A percentile compares a stretch with the other conserved stretches of the same genome.
phyloP scores from a whole-genome alignment of 2,888 invertebrate species.

The Thereva nobilitata region DNA sequence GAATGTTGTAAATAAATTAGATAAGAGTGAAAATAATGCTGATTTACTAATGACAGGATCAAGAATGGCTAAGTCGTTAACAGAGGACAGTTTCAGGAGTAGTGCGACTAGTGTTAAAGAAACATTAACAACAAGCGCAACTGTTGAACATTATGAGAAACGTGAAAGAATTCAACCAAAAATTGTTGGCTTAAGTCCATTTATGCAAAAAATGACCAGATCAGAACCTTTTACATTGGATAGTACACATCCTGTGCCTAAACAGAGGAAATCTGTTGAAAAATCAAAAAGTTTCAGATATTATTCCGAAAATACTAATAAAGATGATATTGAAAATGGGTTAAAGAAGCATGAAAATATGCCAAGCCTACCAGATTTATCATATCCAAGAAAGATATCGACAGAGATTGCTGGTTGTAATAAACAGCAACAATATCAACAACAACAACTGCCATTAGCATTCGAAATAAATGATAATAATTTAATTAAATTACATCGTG shows the following conservation, averaged over 20 bases:
- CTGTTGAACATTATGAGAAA: constrained; percentile 51
- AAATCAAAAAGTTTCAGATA: constrained; percentile 75
- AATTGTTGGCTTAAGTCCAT: constrained; percentile 61
- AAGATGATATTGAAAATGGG: constrained; percentile 29
- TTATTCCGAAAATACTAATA: constrained; percentile 58
- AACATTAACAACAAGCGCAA: constrained; percentile 15
- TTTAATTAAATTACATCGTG: constrained; percentile 44
- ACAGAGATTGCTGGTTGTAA: not conserved
- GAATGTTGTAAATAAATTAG: too few species aligned
- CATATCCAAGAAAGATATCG: constrained; percentile 32
- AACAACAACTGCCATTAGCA: constrained; percentile 44
- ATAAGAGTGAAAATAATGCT: not conserved
- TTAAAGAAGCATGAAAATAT: constrained; percentile 47
- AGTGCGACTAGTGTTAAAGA: not conserved
- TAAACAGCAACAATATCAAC: not conserved
- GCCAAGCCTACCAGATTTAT: constrained; percentile 56
- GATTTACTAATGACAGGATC: constrained; percentile 1
- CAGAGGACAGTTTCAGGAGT: constrained; percentile 53
- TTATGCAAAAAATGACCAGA: constrained; percentile 62
- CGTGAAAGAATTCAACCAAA: constrained; percentile 52
- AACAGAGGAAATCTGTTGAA: constrained; percentile 64
- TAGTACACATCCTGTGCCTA: constrained; percentile 46
- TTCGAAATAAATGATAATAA: constrained; percentile 57
- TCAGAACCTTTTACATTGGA: constrained; percentile 50
- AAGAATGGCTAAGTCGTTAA: constrained; percentile 9